Base-by-base conservation (phyloP, 2,113 vertebrate genomes). In the Ivindomyrus marchei region DNA sequence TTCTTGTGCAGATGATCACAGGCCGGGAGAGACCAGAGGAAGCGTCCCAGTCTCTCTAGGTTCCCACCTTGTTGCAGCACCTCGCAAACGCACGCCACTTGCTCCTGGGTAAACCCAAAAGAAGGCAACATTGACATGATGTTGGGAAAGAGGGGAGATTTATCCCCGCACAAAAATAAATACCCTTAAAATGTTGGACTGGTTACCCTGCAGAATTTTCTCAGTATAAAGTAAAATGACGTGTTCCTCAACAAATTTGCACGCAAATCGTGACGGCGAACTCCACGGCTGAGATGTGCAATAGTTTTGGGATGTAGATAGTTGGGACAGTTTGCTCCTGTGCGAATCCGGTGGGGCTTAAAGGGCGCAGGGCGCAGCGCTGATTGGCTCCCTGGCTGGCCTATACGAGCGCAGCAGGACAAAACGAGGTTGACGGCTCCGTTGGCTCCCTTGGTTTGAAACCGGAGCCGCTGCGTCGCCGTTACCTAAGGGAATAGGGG, bases 1-100 rank as follows among this genome's bases (percentile, higher is more conserved):
- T 99, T 98, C 96, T 99, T 99, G 95, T 99, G 98, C 94, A 99
- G 97, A 95, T 98, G 98, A 93, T 99, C 98, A 90, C 98, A 99
- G 31, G 98, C 98, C 15, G 98, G 98, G 45, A 99, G 96, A 15
- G 98, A 99, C 98, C 98, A 99, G 21, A 99, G 95, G 94, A 99
- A 98, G 88, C 98, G 97, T 8, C 98, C 98, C 94, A 99, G 92
- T 90, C 98, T 95, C 95, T 99, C 98, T 92, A 99, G 94, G 95
- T 99, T 99, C 53, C 98, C 98, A 83, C 98, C 98, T 92, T 99
- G 98, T 94, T 99, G 98, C 92, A 99, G 93, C 90, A 99, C 98
- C 95, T 99, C 98, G 94, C 98, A 99, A 58, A 99, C 98, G 93
- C 98, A 99, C 91, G 98, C 98, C 93, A 99, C 98, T 97, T 99